phyloP scores from a whole-genome alignment of 2,888 invertebrate genomes.

The Osmoderma eremita region DNA sequence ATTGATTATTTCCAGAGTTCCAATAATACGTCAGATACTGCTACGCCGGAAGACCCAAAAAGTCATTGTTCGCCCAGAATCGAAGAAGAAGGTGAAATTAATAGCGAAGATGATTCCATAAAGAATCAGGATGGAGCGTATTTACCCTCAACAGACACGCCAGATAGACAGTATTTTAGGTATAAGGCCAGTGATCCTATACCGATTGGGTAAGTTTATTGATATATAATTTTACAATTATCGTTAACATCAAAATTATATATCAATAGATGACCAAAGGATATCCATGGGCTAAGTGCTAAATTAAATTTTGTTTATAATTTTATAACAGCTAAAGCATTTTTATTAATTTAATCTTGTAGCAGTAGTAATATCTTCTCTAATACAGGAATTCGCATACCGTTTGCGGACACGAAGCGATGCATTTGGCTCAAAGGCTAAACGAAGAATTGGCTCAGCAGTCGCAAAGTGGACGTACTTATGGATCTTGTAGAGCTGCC shows the following conservation, averaged over 20 bases:
- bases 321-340: neutral
- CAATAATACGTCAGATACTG: constrained; percentile 72
- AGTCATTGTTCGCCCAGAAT: constrained; percentile 69
- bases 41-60: constrained; percentile 64
- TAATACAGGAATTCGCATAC: constrained; percentile 72
- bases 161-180: constrained; percentile 51
- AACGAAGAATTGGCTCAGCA: constrained; percentile 71
- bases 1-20: constrained; percentile 65
- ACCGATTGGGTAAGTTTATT: constrained; percentile 72
- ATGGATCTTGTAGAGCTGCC: constrained; percentile 60
- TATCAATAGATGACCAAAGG: constrained; percentile 22
- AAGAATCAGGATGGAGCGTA: constrained; percentile 24
- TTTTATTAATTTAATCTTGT: neutral
- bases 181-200: constrained; percentile 77
- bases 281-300: constrained; percentile 1
- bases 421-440: constrained; percentile 76
- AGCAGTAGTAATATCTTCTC: neutral
- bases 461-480: constrained; percentile 50
- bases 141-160: constrained; percentile 36
- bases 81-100: constrained; percentile 75
- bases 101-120: constrained; percentile 51
- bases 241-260: constrained; percentile 18
- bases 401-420: constrained; percentile 84
- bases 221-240: constrained; percentile 28
- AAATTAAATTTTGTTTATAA: neutral